Percentiles rank a stretch among this genome's conserved stretches.
phyloP scores from a whole-genome alignment of 1,140 invertebrate species.

The Cydia fagiglandana region DNA sequence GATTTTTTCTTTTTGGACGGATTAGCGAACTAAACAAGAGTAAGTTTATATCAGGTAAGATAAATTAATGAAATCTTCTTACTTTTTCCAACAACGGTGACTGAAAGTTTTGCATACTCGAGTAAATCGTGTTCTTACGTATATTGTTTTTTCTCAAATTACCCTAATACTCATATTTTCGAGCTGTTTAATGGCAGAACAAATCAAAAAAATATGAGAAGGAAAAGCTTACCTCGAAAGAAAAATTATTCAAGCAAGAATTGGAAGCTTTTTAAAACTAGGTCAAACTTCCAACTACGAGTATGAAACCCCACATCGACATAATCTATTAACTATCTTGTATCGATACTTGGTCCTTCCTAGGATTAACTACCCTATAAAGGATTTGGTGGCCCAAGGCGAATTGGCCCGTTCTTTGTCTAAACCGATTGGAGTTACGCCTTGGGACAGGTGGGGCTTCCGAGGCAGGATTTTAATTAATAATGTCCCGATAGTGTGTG shows the following conservation, averaged over 20 bases:
- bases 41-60: too few species aligned
- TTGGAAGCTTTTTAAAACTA: neutral
- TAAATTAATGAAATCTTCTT: too few species aligned
- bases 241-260: too few species aligned
- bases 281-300: neutral
- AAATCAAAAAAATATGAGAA: too few species aligned
- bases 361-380: constrained; percentile 55
- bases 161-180: too few species aligned
- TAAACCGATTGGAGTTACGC: constrained; percentile 54
- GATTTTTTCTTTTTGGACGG: neutral
- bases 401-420: constrained; percentile 64
- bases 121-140: too few species aligned
- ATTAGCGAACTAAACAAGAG: neutral
- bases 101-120: too few species aligned
- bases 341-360: constrained; percentile 58
- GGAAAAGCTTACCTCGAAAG: too few species aligned
- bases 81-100: too few species aligned
- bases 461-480: constrained; percentile 67
- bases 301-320: constrained; percentile 27
- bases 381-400: constrained; percentile 60
- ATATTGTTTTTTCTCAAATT: too few species aligned
- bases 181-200: too few species aligned
- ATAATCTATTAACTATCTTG: constrained; percentile 42
- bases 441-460: constrained; percentile 68
- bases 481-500: constrained; percentile 67